phyloP scores from a whole-genome alignment of 2,888 invertebrate genomes.

The Lithosia quadra region DNA sequence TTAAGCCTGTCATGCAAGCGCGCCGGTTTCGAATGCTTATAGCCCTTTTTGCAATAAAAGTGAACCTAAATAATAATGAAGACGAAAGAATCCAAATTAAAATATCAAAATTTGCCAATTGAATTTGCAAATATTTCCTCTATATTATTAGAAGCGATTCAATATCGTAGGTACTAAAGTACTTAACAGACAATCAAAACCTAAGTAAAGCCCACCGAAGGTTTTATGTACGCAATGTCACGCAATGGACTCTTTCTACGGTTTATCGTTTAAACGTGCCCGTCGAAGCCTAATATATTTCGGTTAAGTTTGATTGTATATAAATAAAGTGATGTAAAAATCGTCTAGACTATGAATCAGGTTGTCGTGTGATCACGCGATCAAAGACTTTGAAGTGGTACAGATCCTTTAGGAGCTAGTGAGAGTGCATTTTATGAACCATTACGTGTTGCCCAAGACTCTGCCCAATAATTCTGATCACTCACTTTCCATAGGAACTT shows the following conservation, averaged over 20 bases:
- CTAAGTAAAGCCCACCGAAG: conserved; percentile 26
- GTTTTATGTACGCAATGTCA: conserved; percentile 28
- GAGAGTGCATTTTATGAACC: background rate
- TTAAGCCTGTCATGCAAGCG: too few species aligned
- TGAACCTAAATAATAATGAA: too few species aligned
- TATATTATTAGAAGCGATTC: conserved; percentile 33
- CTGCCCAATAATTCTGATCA: too few species aligned
- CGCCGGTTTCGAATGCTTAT: too few species aligned
- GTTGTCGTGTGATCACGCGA: background rate
- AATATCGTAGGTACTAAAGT: conserved; percentile 36
- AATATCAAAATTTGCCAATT: conserved; percentile 6
- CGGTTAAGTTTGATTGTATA: conserved; percentile 14
- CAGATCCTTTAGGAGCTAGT: background rate
- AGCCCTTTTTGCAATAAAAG: too few species aligned
- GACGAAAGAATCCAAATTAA: background rate
- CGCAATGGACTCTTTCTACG: conserved; percentile 18
- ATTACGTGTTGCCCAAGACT: too few species aligned
- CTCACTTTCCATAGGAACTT: too few species aligned
- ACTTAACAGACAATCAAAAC: conserved; percentile 32
- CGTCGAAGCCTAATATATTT: conserved; percentile 21
- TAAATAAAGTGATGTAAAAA: conserved; percentile 21
- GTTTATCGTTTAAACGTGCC: conserved; percentile 21
- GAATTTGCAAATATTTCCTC: conserved; percentile 9
- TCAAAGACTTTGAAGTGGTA: background rate
- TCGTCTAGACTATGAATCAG: conserved; percentile 20